phyloP scores from a whole-genome alignment of 2,888 invertebrate genomes.

The Chironomus tentans region DNA sequence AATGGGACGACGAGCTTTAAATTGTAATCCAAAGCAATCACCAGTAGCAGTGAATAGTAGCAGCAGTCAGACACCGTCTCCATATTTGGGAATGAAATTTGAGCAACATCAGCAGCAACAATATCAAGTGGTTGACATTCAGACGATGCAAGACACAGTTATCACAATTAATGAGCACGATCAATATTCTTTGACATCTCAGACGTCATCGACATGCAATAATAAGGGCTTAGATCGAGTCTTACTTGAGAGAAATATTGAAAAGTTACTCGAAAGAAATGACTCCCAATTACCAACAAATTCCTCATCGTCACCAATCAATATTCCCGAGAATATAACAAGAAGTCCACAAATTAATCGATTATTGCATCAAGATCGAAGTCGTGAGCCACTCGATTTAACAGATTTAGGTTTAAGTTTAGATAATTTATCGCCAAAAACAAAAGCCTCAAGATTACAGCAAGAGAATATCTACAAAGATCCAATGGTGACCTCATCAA shows the following conservation, averaged over 20 bases:
- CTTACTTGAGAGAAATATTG: conserved; percentile 34
- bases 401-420: conserved; percentile 48
- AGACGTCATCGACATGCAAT: conserved; percentile 30
- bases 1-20: conserved; percentile 45
- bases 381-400: conserved; percentile 51
- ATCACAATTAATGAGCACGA: conserved; percentile 17
- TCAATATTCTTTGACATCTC: conserved; percentile 5
- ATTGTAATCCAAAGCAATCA: conserved; percentile 34
- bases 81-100: conserved; percentile 25
- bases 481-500: conserved; percentile 46
- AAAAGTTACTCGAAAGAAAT: conserved; percentile 31
- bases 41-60: neutral
- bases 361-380: conserved; percentile 49
- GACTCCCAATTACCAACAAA: neutral
- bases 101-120: neutral
- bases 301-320: conserved; percentile 30
- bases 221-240: conserved; percentile 36
- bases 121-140: neutral
- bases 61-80: conserved; percentile 34
- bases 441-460: neutral
- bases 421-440: conserved; percentile 47
- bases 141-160: neutral
- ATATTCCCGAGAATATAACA: conserved; percentile 34
- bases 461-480: conserved; percentile 35
- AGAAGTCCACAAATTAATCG: conserved; percentile 50